Conservation (phyloP, 2,888 invertebrate species). For the Pseudolycoriella hygida region DNA sequence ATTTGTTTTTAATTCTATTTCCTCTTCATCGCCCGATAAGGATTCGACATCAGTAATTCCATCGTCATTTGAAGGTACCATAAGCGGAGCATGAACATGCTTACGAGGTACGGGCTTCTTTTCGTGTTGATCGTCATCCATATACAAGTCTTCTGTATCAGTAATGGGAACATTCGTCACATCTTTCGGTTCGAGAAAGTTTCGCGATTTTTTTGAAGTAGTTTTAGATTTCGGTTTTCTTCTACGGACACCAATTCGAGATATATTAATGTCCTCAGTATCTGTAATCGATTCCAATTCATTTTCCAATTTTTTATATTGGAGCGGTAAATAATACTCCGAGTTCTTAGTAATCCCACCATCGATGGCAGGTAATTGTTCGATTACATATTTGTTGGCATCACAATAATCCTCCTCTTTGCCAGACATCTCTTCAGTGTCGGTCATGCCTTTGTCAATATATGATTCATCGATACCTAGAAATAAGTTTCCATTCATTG, state of each 20-base stretch:
- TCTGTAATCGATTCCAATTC: conserved; percentile 28
- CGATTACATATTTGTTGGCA: conserved; percentile 11
- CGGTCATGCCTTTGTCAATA: conserved; percentile 18
- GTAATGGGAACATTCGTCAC: conserved; percentile 11
- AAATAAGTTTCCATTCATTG: conserved; percentile 20
- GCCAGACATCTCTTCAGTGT: conserved; percentile 27
- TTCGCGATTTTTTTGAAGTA: conserved; percentile 3
- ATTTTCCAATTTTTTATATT: neutral
- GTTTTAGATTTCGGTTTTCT: conserved; percentile 20
- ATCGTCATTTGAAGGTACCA: conserved; percentile 5
- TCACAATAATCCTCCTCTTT: conserved; percentile 20
- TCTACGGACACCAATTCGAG: conserved; percentile 21
- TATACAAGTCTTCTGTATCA: conserved; percentile 18
- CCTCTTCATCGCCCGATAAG: conserved; percentile 25
- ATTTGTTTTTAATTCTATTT: neutral
- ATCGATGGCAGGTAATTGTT: conserved; percentile 15
- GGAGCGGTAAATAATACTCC: conserved; percentile 15
- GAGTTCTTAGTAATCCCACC: conserved; percentile 14
- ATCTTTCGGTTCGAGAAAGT: neutral
- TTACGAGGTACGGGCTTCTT: neutral
- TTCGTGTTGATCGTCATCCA: conserved; percentile 9
- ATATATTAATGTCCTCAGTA: conserved; percentile 28
- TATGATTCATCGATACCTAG: conserved; percentile 20
- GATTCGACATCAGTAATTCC: conserved; percentile 29
- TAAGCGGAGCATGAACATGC: neutral